Evolutionary conservation across 2,797 vertebrate species (phyloP), one percentile per base, ranked within the genome.

Genomic region (Stomatorhinus walkeri): DNA sequence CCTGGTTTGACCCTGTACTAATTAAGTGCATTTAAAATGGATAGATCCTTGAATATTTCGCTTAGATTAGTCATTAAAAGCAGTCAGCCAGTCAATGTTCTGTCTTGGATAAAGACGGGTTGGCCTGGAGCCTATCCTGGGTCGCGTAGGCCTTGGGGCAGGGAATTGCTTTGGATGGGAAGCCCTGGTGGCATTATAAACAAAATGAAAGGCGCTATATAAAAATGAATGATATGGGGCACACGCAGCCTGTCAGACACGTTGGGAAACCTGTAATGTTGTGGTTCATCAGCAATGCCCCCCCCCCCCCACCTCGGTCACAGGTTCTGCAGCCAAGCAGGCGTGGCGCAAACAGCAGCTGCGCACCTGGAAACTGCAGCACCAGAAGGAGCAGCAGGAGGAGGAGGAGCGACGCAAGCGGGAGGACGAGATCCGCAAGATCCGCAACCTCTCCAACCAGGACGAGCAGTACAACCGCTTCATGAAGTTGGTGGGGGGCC

Each of bases 381-480:
- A 96, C 89, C 95, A 96, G 51, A 95, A 96, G 88, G 96, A 96
- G 6, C 95, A 95, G 61, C 95, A 96, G 22, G 96, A 97, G 12
- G 98, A 98, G 87, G 98, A 99, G 86, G 98, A 99, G 68, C 95
- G 98, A 10, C 95, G 97, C 90, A 98, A 98, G 90, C 95, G 98
- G 28, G 98, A 99, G 93, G 98, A 99, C 4, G 98, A 99, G 93
- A 99, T 99, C 89, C 95, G 98, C 36, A 96, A 96, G 89, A 99
- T 99, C 91, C 93, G 98, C 0, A 98, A 99, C 89, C 96, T 99
- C 36, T 98, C 98, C 91, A 99, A 99, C 93, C 98, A 99, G 93
- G 98, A 99, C 89, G 98, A 99, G 89, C 98, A 99, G 89, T 99
- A 99, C 91, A 99, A 99, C 94, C 96, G 98, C 85, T 99, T 99